Percentiles rank a stretch among this genome's conserved stretches.
These are phyloP conservation scores for Cenopis cana DNA, from an alignment of 2,888 invertebrate genomes.

Conservation along the genomic window DNA sequence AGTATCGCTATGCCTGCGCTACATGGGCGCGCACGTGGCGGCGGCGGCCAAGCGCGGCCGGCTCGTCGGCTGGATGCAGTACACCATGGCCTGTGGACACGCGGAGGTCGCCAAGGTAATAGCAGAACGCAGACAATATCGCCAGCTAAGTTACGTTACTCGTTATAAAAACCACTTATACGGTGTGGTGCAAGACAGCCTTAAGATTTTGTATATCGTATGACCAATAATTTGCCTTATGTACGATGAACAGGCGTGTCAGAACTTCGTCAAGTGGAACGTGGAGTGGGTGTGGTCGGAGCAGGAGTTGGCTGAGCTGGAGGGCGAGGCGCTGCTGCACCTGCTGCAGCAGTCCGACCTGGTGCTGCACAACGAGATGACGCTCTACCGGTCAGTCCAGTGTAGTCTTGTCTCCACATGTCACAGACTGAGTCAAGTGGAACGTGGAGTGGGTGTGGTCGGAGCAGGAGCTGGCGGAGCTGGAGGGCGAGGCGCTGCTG, in stretches of 20 bases:
- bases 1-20: constrained; percentile 92
- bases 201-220: too few relatives aligned
- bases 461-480: constrained; percentile 90
- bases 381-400: constrained; percentile 87
- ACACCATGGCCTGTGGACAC: constrained; percentile 93
- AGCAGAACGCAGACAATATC: too few relatives aligned
- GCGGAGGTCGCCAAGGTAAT: constrained; percentile 86
- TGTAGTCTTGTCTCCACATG: constrained; percentile 74
- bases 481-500: constrained; percentile 92
- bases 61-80: constrained; percentile 96
- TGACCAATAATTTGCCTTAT: too few relatives aligned
- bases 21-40: constrained; percentile 95
- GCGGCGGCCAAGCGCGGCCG: constrained; percentile 93
- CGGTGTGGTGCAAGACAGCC: too few relatives aligned
- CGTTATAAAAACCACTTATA: too few relatives aligned
- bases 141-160: too few relatives aligned
- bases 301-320: constrained; percentile 91
- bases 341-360: constrained; percentile 94
- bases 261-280: constrained; percentile 89
- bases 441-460: constrained; percentile 90
- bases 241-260: constrained; percentile 85
- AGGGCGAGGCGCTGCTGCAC: constrained; percentile 90
- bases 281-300: constrained; percentile 92
- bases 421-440: constrained; percentile 89
- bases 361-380: constrained; percentile 95